Evolutionary conservation across 2,888 invertebrate genomes (phyloP).

Genomic region (Nowickia ferox): DNA sequence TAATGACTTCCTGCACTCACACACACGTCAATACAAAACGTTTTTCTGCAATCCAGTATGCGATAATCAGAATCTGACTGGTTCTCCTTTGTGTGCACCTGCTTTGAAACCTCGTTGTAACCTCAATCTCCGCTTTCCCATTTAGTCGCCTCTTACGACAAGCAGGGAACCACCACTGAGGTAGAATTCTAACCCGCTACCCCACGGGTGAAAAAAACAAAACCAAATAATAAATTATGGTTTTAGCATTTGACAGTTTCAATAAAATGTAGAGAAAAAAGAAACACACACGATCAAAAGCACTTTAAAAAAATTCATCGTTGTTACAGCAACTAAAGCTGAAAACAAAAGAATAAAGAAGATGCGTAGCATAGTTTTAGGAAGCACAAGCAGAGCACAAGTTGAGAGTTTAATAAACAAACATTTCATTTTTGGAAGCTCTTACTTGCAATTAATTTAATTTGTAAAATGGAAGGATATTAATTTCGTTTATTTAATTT

Average conservation of each 20-base stretch:
- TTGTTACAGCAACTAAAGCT: neutral
- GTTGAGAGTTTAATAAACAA: neutral
- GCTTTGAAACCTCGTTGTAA: no score
- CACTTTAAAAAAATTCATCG: constrained; percentile 1
- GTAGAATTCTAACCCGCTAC: no score
- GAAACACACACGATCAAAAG: neutral
- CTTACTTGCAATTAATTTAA: constrained; percentile 20
- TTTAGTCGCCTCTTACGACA: no score
- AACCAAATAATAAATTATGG: constrained; percentile 60
- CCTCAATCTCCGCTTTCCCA: no score
- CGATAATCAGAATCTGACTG: no score
- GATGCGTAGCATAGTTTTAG: constrained; percentile 34
- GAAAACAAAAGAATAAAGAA: constrained; percentile 10
- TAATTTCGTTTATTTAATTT: constrained; percentile 8
- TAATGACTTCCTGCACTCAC: no score
- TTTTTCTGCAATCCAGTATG: no score
- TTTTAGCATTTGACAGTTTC: constrained; percentile 56
- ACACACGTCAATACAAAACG: no score
- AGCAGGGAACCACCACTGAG: no score
- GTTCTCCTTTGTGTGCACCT: no score
- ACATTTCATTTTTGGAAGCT: neutral
- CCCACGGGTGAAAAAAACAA: neutral
- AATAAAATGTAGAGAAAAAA: neutral
- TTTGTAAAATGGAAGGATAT: constrained; percentile 28
- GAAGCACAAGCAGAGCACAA: neutral